A percentile compares a stretch with the other conserved stretches of the same genome.
Conservation (phyloP, 2,888 invertebrate genomes). For the Aricia artaxerxes region DNA sequence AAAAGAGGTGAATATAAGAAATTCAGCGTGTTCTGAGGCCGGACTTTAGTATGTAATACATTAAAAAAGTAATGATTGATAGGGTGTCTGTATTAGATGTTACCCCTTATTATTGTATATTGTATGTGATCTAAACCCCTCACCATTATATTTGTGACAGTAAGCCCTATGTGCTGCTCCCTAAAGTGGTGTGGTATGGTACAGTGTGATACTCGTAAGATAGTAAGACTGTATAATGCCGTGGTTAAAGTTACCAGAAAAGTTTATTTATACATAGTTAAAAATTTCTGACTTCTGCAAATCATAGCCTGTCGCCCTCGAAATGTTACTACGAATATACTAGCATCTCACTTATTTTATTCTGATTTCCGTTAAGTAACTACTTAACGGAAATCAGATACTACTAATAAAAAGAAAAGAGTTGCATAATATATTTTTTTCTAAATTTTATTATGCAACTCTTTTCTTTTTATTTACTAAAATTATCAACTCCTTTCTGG, state of each 20-base stretch:
- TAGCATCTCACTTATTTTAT: too few relatives aligned
- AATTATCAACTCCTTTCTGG: too few relatives aligned
- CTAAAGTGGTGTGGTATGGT: conserved; percentile 23
- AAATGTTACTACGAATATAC: too few relatives aligned
- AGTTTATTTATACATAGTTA: too few relatives aligned
- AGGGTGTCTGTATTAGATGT: background rate
- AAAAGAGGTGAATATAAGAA: background rate
- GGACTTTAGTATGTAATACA: background rate
- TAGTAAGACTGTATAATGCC: conserved; percentile 19
- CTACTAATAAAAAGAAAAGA: too few relatives aligned
- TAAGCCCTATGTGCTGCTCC: conserved; percentile 26
- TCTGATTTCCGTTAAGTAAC: too few relatives aligned
- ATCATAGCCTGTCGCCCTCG: too few relatives aligned
- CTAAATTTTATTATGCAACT: too few relatives aligned
- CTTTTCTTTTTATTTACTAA: too few relatives aligned
- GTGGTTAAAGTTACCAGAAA: background rate
- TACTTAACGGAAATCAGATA: too few relatives aligned
- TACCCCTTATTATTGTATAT: background rate
- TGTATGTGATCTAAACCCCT: background rate
- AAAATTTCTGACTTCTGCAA: too few relatives aligned
- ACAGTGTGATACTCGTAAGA: background rate
- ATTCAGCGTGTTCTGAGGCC: background rate
- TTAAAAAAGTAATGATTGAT: background rate
- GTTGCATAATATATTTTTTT: too few relatives aligned
- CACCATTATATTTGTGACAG: conserved; percentile 7